A percentile compares a stretch with the other conserved stretches of the same genome.
These are phyloP conservation scores for Rhinopomastus cyanomelas DNA, from an alignment of 2,113 vertebrate genomes.

Conservation along the genomic window DNA sequence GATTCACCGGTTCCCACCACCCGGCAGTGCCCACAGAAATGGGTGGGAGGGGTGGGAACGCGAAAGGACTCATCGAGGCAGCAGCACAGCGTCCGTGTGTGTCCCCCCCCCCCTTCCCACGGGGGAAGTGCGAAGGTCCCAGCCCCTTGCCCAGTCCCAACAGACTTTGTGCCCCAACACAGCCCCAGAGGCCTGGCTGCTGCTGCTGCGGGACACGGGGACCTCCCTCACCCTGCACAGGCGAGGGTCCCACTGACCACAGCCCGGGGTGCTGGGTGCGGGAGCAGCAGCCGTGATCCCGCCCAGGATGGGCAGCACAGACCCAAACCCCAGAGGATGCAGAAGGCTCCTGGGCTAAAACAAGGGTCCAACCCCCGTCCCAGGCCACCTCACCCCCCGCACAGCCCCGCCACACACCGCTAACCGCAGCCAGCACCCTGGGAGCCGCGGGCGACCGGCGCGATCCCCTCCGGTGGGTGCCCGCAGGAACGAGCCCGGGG, in stretches of 20 bases:
- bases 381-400: neutral
- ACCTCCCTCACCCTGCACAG: fast-evolving
- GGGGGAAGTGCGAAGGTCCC: fast-evolving
- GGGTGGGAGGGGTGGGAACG: neutral
- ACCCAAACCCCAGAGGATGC: neutral
- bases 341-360: neutral
- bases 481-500: constrained; percentile 48
- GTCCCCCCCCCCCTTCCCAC: fast-evolving
- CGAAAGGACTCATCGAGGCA: fast-evolving
- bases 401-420: neutral
- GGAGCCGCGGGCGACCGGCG: constrained; percentile 33
- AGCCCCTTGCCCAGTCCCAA: fast-evolving
- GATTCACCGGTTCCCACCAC: neutral
- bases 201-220: fast-evolving
- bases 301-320: no score
- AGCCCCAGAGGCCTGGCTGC: neutral
- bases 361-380: neutral
- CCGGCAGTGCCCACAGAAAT: neutral
- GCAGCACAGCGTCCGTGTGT: neutral
- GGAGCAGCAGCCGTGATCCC: neutral
- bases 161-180: fast-evolving
- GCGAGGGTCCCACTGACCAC: neutral
- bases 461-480: neutral
- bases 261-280: fast-evolving
- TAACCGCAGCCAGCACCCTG: constrained; percentile 31